Conservation (phyloP, 2,888 invertebrate species). For the Dryadula phaetusa region DNA sequence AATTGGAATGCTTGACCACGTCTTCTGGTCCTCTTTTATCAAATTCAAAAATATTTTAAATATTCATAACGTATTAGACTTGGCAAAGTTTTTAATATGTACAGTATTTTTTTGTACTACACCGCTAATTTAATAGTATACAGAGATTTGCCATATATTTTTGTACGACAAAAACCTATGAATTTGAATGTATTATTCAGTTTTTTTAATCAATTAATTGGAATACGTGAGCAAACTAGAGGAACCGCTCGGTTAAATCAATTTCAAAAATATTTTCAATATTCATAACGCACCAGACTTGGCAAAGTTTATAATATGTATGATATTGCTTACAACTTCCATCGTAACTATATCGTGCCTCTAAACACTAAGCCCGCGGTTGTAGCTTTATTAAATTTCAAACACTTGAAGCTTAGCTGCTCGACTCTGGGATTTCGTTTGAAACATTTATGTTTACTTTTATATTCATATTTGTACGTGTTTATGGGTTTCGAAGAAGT, state of each 20-base stretch:
- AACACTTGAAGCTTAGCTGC: conserved; percentile 36
- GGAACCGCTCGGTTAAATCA: no score
- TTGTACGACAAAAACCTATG: no score
- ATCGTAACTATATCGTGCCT: conserved; percentile 22
- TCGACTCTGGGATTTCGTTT: conserved; percentile 16
- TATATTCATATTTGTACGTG: conserved; percentile 5
- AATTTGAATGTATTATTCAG: no score
- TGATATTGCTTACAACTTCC: conserved; percentile 10
- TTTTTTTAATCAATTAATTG: no score
- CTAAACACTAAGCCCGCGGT: conserved; percentile 34
- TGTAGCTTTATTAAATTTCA: conserved; percentile 40
- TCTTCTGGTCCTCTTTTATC: no score
- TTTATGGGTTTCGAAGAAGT: neutral
- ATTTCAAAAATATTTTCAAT: conserved; percentile 4
- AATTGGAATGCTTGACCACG: no score
- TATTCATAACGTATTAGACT: conserved; percentile 11
- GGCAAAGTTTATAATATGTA: conserved; percentile 12
- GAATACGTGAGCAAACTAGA: no score
- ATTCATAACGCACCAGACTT: conserved; percentile 13
- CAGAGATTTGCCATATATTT: no score
- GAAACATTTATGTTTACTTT: conserved; percentile 7
- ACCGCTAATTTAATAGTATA: no score
- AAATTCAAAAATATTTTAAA: conserved; percentile 2
- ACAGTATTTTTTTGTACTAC: no score
- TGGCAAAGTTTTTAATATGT: conserved; percentile 11